A percentile compares a stretch with the other conserved stretches of the same genome.
Conservation (phyloP, 2,888 invertebrate genomes). For the Cephalotes varians region DNA sequence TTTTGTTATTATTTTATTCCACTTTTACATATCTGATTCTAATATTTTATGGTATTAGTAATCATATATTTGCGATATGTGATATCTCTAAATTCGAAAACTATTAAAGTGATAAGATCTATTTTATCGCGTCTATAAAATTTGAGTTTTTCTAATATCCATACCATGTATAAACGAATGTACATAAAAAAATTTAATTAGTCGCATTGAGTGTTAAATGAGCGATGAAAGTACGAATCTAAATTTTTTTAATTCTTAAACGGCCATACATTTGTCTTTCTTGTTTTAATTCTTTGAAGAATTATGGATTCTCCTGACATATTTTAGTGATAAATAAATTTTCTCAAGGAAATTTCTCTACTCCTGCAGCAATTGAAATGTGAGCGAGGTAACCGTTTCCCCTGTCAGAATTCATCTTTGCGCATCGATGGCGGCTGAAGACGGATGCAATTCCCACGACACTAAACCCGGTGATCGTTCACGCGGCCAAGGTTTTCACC, state of each 20-base stretch:
- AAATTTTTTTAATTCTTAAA: neutral
- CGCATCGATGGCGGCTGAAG: constrained; percentile 35
- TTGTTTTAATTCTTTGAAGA: neutral
- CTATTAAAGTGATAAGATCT: neutral
- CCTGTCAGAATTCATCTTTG: constrained; percentile 12
- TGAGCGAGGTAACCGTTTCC: neutral
- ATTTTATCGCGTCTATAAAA: neutral
- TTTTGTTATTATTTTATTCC: neutral
- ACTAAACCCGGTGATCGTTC: constrained; percentile 29
- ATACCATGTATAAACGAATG: neutral
- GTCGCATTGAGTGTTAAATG: neutral
- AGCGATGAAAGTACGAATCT: neutral
- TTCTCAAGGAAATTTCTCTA: neutral
- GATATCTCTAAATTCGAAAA: neutral
- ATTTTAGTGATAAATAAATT: constrained; percentile 10
- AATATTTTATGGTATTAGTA: neutral
- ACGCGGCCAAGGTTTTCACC: constrained; percentile 1
- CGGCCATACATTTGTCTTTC: neutral
- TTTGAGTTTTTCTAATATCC: neutral
- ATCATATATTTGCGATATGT: neutral
- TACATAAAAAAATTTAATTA: neutral
- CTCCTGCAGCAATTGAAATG: constrained; percentile 28
- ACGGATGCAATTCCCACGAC: constrained; percentile 44
- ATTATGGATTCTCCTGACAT: neutral
- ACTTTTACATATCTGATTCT: neutral